Base-by-base conservation (phyloP, 1,140 invertebrate species). In the Leptinotarsa lineolata region DNA sequence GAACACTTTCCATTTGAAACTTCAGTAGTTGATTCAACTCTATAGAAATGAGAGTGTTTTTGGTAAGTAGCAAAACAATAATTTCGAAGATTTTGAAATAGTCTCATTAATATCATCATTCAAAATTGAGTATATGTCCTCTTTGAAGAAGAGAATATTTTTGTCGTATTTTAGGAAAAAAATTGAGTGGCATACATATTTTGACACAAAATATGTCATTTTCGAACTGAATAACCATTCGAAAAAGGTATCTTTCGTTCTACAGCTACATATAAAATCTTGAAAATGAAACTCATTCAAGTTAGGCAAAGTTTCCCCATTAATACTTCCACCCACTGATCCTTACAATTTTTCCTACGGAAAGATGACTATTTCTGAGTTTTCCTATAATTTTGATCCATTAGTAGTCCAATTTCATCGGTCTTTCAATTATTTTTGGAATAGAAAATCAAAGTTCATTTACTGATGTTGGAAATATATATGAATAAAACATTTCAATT, bases 1-100 rank as follows among this genome's bases (percentile, higher is more conserved):
- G 46, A 64, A 21, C 12, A 64, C 11, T 24, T 24, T 16, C 8
- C 4, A 30, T 30, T 64, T 24, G 22, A 22, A 16, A 64, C 30
- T 21, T 64, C 63, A 24, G 63, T 64, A 22, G 30, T 22, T 30
- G n/a, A 1, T 24, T 30, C 13, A 21, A 64, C 46, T 48, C 46
- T 15, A 1, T n/a, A 24, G 30, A 64, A 64, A 64, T 64, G 63
- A 64, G 63, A 24, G 22, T 30, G 18, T 21, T 64, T 21, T 64
- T 64, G 63, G 63, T 64, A 21, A 64, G 63, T 64, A 8, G 22
- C 15, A 64, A 16, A 24, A 24, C 21, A 24, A 64, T 64, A 6
- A 64, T 20, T 60, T 3, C 24, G n/a, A n/a, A n/a, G n/a, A n/a
- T n/a, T n/a, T n/a, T n/a, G n/a, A n/a, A n/a, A n/a, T 15, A 48